Evolutionary conservation across 2,797 vertebrate species (phyloP).

Genomic region (Zenarchopterus dispar): DNA sequence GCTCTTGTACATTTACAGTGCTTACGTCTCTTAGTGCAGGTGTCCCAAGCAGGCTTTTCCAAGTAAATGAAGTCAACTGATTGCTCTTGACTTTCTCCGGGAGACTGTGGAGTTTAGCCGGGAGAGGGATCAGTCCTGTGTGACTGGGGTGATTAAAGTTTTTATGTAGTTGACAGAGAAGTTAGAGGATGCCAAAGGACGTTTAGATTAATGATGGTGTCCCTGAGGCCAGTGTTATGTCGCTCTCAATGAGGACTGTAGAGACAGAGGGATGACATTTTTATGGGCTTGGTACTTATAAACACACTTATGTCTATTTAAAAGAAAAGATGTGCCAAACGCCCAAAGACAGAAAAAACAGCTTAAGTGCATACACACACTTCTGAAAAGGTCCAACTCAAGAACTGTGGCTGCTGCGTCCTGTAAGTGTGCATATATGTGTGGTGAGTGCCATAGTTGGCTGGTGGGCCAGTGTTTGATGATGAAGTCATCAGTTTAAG

Average conservation of each 20-base stretch:
- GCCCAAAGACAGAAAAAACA: conserved; percentile 23
- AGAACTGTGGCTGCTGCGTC: conserved; percentile 58
- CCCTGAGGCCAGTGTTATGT: conserved; percentile 73
- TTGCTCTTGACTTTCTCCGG: conserved; percentile 76
- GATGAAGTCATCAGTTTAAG: conserved; percentile 88
- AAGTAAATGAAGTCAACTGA: conserved; percentile 77
- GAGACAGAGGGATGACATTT: conserved; percentile 74
- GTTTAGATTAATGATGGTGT: conserved; percentile 75
- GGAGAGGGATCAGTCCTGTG: conserved; percentile 65
- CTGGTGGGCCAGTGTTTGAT: conserved; percentile 80
- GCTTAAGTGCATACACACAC: conserved; percentile 32
- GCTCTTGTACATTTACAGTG: conserved; percentile 52
- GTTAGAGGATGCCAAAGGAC: conserved; percentile 72
- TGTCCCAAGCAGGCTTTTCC: conserved; percentile 78
- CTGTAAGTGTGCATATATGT: conserved; percentile 67
- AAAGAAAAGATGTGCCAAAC: conserved; percentile 42
- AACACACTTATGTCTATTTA: conserved; percentile 67
- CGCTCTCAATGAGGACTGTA: conserved; percentile 72
- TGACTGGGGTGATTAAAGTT: conserved; percentile 64
- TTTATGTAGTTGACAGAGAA: conserved; percentile 75
- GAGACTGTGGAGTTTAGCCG: conserved; percentile 53
- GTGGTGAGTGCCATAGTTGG: conserved; percentile 79
- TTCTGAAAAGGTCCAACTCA: conserved; percentile 44
- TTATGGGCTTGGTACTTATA: conserved; percentile 65
- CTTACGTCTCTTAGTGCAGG: conserved; percentile 72